These are phyloP conservation scores for Lasioglossum albipes DNA, from an alignment of 1,140 invertebrate species.

Conservation along the genomic window DNA sequence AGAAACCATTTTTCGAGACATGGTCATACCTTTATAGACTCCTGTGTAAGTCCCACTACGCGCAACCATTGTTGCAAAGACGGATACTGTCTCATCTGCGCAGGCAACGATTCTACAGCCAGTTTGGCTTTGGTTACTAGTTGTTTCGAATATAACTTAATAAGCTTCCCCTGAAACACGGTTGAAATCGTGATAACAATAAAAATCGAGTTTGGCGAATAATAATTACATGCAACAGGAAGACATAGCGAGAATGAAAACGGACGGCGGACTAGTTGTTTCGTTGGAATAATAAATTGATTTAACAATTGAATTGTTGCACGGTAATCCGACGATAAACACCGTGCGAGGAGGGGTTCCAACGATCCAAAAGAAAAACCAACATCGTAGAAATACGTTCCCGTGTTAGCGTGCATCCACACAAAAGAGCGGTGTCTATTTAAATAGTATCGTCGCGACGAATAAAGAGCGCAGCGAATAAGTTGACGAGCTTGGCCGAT, in stretches of 20 bases:
- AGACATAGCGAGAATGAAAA: too few species aligned
- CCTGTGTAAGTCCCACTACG: conserved; percentile 90
- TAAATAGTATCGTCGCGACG: background rate
- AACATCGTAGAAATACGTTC: too few species aligned
- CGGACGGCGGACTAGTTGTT: too few species aligned
- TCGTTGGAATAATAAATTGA: too few species aligned
- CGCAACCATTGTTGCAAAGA: conserved; percentile 93
- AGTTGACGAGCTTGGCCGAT: background rate
- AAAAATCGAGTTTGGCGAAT: background rate
- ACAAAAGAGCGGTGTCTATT: too few species aligned
- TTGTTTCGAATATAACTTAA: conserved; percentile 95
- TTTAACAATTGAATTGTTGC: too few species aligned
- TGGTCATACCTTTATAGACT: conserved; percentile 85
- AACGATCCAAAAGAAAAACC: too few species aligned
- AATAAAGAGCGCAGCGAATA: background rate
- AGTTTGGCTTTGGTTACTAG: conserved; percentile 91
- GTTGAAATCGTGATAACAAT: background rate
- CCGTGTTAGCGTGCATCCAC: too few species aligned
- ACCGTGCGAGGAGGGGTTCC: too few species aligned
- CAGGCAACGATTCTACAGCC: conserved; percentile 80
- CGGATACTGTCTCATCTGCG: conserved; percentile 85
- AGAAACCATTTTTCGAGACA: background rate
- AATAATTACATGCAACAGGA: too few species aligned
- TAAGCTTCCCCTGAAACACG: conserved; percentile 89
- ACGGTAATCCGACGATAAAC: too few species aligned